Base-by-base conservation (phyloP, 2,888 invertebrate genomes). In the Leptinotarsa haldemani region DNA sequence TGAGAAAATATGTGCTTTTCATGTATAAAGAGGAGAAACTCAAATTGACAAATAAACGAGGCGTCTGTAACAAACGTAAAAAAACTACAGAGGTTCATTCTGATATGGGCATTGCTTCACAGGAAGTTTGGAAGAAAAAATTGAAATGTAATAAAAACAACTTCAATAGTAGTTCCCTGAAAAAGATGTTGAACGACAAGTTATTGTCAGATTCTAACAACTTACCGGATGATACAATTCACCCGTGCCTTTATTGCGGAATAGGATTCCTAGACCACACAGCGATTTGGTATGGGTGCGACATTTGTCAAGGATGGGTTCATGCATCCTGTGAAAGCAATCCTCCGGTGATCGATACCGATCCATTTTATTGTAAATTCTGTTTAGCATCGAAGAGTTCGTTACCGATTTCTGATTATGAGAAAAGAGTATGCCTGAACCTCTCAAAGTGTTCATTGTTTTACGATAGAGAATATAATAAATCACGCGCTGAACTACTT, bases 291-390 rank as follows among this genome's bases (percentile, higher is more conserved):
- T 18, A 56, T 56, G 56, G 56, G 0, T 56, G 56, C 18, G 12
- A 56, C 18, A 56, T 18, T 18, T 56, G 18, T 56, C 18, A 56
- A 18, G 56, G n/a, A n/a, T 56, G 56, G 56, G 53, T 53, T 9
- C 53, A 53, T 20, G 53, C 53, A 18, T 53, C 15, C 20, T 18
- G 53, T 53, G 50, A 50, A 50, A 50, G n/a, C 0, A 18, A 5
- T 18, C 53, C 53, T 48, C 13, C 53, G 9, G 53, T 18, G 20
- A 53, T 18, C 20, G 53, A 53, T 12, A 53, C 18, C 53, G 53
- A 53, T 53, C n/a, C n/a, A 53, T 53, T n/a, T 53, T 53, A 18
- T 18, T 53, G 16, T 53, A 53, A 53, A 53, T 53, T 53, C 53
- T 53, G 53, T 53, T 53, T 53, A 18, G 20, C 18, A 53, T n/a